Evolutionary conservation across 1,140 invertebrate genomes (phyloP).

Genomic region (Zaprionus camerounensis): DNA sequence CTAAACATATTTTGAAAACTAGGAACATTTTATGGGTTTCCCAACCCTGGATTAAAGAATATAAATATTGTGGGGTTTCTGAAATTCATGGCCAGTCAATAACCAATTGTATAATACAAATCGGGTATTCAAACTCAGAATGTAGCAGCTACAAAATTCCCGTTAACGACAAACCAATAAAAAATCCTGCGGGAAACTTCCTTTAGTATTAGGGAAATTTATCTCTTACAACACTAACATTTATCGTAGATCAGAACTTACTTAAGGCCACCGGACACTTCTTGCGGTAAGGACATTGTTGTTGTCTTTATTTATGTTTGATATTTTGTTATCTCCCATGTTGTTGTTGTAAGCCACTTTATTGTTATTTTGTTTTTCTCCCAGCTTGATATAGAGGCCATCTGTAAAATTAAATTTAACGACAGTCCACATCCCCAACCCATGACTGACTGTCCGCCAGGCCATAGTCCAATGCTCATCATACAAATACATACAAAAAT

Average conservation of each 20-base stretch:
- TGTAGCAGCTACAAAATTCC: too few relatives aligned
- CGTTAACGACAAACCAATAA: not conserved
- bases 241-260: conserved; percentile 19
- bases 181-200: not conserved
- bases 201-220: conserved; percentile 16
- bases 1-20: too few relatives aligned
- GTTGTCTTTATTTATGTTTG: conserved; percentile 47
- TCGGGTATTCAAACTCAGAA: too few relatives aligned
- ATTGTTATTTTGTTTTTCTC: conserved; percentile 71
- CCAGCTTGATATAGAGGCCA: conserved; percentile 67
- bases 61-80: too few relatives aligned
- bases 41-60: too few relatives aligned
- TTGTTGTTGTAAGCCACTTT: conserved; percentile 58
- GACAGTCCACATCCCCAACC: conserved; percentile 25
- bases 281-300: not conserved
- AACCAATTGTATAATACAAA: too few relatives aligned
- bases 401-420: conserved; percentile 74
- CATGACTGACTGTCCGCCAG: conserved; percentile 9
- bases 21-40: too few relatives aligned
- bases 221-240: conserved; percentile 22
- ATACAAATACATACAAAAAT: conserved; percentile 14
- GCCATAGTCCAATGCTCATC: conserved; percentile 16
- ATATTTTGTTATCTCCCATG: conserved; percentile 13
- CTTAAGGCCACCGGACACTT: conserved; percentile 56
- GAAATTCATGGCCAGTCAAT: too few relatives aligned